These are phyloP conservation scores for Apocheima hispidaria DNA, from an alignment of 2,888 invertebrate genomes.

Conservation along the genomic window DNA sequence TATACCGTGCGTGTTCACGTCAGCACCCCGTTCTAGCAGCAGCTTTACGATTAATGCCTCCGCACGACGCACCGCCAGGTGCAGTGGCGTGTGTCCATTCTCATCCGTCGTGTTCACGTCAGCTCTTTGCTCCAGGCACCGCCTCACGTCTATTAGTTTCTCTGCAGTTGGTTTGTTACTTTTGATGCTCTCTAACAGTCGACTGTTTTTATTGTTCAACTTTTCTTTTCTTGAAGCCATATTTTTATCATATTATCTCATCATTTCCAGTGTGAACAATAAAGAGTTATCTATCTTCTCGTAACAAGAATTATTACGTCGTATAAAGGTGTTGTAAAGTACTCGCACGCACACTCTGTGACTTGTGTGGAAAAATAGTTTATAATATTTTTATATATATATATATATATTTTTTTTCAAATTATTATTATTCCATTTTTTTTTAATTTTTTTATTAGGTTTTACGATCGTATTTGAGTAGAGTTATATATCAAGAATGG, in stretches of 20 bases:
- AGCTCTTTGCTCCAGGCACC: slow-evolving; percentile 43
- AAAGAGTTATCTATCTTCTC: too few relatives aligned
- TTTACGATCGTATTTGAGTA: too few relatives aligned
- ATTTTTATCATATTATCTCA: background rate
- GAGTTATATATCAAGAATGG: too few relatives aligned
- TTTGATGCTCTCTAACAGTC: background rate
- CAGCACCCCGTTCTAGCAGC: slow-evolving; percentile 44
- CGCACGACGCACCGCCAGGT: slow-evolving; percentile 44
- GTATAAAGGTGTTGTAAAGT: too few relatives aligned
- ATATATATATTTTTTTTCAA: too few relatives aligned
- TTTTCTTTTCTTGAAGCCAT: background rate
- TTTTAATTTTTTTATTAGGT: too few relatives aligned
- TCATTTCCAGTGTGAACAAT: background rate
- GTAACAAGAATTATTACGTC: background rate
- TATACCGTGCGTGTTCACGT: slow-evolving; percentile 34
- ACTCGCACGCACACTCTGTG: too few relatives aligned
- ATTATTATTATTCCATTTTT: too few relatives aligned
- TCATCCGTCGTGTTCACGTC: slow-evolving; percentile 48
- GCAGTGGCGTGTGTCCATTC: slow-evolving; percentile 47
- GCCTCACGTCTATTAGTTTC: slow-evolving; percentile 16
- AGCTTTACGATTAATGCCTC: slow-evolving; percentile 41
- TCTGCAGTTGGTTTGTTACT: background rate
- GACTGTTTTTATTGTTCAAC: background rate
- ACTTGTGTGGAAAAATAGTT: too few relatives aligned
- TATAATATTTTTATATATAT: too few relatives aligned